Base-by-base conservation (phyloP, 1,140 invertebrate genomes). In the Aethina tumida region DNA sequence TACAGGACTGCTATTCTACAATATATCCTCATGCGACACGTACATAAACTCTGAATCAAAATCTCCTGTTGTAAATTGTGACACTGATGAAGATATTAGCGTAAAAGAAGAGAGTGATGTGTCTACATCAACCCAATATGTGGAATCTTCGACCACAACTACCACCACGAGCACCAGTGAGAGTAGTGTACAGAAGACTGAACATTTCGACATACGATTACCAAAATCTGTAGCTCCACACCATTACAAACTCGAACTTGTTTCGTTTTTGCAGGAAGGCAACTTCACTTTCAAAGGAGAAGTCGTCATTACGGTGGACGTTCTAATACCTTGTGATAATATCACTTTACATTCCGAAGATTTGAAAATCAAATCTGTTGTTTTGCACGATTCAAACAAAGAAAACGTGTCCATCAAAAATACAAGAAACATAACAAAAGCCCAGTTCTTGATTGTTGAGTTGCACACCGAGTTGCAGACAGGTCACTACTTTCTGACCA, bases 241-340 rank as follows among this genome's bases (percentile, higher is more conserved):
- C 13, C 72, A 68, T 3, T 87, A 89, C 50, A 70, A 76, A 33
- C 55, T 87, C 2, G 70, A 72, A 45, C 52, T 87, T 20, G 71
- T 76, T 16, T 84, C 84, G 0, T 79, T 79, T 44, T 72, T 86
- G 24, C 66, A 66, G 56, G 73, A 74, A 50, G 70, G 73, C 1
- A 87, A 87, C 54, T 87, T 86, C 45, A 84, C 79, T 4, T 84
- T 86, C 49, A 56, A 74, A 17, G 84, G 84, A 22, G 71, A 77
- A 62, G 75, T 84, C 0, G 70, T 66, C 45, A 78, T 87, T 43
- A 45, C 73, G 2, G 58, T 92, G 7, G 70, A 73, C 26, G 76
- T 79, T 0, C 67, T 72, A 5, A 64, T 75, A 42, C 62, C 71
- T 36, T 84, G 81, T 6, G 66, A 70, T 13, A 80, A 77, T 53